Base-by-base conservation (phyloP, 2,888 invertebrate genomes). In the Netelia melanura region DNA sequence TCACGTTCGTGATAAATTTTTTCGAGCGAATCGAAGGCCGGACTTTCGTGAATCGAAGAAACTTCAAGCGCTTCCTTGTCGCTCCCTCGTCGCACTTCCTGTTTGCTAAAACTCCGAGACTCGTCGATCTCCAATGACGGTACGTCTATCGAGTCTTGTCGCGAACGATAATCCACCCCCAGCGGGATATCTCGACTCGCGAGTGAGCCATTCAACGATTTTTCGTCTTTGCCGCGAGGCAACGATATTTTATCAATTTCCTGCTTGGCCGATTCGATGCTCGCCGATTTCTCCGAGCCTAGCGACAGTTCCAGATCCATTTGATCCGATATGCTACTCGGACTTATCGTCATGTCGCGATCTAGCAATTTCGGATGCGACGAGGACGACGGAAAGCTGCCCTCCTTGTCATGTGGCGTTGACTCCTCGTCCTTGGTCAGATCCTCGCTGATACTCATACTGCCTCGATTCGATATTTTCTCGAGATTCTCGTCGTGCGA, bases 321-420 rank as follows among this genome's bases (percentile, higher is more conserved):
- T 21, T 90, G 91, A 43, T 93, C 93, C 1, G 93, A 93, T 52
- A 92, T 91, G 75, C 92, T 93, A 64, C 92, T 93, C 0, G 93
- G 92, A 79, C 93, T 93, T 84, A 92, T 88, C 3, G 92, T 92
- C 8, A 92, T 90, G 56, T 93, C 93, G 76, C 90, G 87, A 3
- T 93, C 92, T 0, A 88, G 85, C 0, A 90, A 44, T 82, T 87
- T 90, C 0, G 84, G 88, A 11, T 90, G 90, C 1, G 90, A 91
- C 1, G 92, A 91, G 2, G 90, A 83, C n/a, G 87, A 87, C 0
- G 87, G 83, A 3, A 86, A 85, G 14, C 92, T 92, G 10, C 89
- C 91, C 30, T 92, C 92, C 10, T 84, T 89, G 3, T 92, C 92
- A 0, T 86, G 89, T 6, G 84, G 81, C 1, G 91, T 92, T 0